Evolutionary conservation across 2,797 vertebrate species (phyloP), one percentile per base, ranked within the genome.

Genomic region (Allobates femoralis): DNA sequence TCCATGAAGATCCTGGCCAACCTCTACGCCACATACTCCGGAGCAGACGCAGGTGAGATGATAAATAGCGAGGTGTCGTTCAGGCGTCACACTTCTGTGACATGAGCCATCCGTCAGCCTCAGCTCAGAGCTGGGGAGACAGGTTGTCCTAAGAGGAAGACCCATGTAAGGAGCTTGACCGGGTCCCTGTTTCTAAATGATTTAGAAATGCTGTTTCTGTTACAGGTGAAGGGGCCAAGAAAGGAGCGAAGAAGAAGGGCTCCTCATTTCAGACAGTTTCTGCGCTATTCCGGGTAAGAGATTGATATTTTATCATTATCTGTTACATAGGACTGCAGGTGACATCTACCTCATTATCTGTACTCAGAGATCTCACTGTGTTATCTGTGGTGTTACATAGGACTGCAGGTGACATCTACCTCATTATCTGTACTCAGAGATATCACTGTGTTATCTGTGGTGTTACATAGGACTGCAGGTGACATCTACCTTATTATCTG

Each of bases 181-280:
- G 0, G 26, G 16, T 75, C 7, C 3, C 3, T 3, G 16, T 26
- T 26, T 30, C 26, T 10, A 4, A 18, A 51, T 76, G 18, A 51
- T 58, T 34, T 21, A 37, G 12, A 60, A 37, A 5, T 15, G 12
- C 7, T 21, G 5, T n/a, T 73, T 41, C 3, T 55, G 60, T 34
- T 58, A 14, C n/a, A 71, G 34, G 5, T 2, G 84, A 85, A 34
- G 64, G 37, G 34, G 23, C 37, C 69, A 85, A 85, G 53, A 85
- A 85, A n/a, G 95, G 92, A 89, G 93, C 91, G 30, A 98, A 73
- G 69, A 73, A 73, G 69, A 73, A 73, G 69, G 69, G 69, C 8
- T 73, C 69, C 34, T 73, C 69, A 10, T 73, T 73, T 21, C 69
- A 73, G 69, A 73, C 69, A 3, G 69, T 73, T 11, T 73, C 69